Evolutionary conservation across 2,113 vertebrate species (phyloP).

Genomic region (pig (Sus scrofa)): DNA sequence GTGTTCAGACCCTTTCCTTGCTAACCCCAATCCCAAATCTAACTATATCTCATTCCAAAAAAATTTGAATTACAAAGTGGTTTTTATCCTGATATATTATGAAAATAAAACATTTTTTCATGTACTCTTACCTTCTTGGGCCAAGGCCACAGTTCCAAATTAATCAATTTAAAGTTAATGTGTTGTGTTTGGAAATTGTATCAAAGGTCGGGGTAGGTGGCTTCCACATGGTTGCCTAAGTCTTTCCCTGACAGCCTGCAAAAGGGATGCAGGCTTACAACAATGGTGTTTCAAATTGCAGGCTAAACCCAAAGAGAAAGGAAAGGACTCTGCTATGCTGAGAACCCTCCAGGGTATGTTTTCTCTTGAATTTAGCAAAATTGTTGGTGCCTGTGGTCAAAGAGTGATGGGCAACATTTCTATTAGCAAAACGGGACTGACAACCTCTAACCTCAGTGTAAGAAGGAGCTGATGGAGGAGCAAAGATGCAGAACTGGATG

Average conservation of each 20-base stretch:
- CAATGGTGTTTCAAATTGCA: constrained; percentile 48
- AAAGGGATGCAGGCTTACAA: constrained; percentile 9
- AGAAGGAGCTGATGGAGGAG: not conserved
- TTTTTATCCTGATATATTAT: constrained; percentile 61
- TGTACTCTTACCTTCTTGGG: constrained; percentile 59
- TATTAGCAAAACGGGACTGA: not conserved
- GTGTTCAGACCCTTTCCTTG: constrained; percentile 47
- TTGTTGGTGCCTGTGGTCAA: not conserved
- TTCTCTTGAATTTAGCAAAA: not conserved
- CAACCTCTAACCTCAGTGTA: not conserved
- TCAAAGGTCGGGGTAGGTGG: constrained; percentile 65
- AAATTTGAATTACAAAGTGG: constrained; percentile 1
- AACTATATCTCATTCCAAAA: constrained; percentile 10
- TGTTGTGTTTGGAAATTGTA: constrained; percentile 78
- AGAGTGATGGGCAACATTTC: not conserved
- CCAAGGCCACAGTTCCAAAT: constrained; percentile 43
- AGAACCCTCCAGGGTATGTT: not conserved
- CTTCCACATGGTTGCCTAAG: constrained; percentile 4
- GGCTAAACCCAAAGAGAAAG: not conserved
- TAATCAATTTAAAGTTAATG: not conserved
- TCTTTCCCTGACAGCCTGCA: constrained; percentile 39
- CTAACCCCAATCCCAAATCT: constrained; percentile 54
- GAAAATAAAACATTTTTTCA: constrained; percentile 63
- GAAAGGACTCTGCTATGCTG: not conserved
- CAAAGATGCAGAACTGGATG: not conserved